phyloP scores from a whole-genome alignment of 2,797 vertebrate species.

The Urosaurus nigricauda region DNA sequence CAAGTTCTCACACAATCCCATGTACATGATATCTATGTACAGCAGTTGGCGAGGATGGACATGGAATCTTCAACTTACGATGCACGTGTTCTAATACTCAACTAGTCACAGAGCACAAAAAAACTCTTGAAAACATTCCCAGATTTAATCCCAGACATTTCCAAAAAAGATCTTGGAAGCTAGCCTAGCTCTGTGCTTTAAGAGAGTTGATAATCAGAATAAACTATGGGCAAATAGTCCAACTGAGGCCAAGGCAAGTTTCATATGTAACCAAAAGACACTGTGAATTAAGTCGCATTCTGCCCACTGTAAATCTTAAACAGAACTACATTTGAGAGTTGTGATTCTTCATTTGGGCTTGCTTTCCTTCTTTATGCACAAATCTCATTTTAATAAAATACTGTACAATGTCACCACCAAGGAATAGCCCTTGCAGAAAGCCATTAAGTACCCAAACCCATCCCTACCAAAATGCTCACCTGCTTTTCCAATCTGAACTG shows the following conservation, averaged over 20 bases:
- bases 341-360: not conserved
- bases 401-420: no score
- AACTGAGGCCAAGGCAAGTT: not conserved
- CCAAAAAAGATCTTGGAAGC: not conserved
- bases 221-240: not conserved
- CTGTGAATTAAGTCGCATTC: not conserved
- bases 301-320: not conserved
- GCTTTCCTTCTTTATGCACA: not conserved
- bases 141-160: not conserved
- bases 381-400: not conserved
- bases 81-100: not conserved
- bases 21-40: not conserved
- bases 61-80: not conserved
- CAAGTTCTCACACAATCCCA: not conserved
- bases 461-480: slow-evolving; percentile 78
- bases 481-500: slow-evolving; percentile 96
- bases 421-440: not conserved
- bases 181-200: not conserved
- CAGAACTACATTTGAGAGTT: not conserved
- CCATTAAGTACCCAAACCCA: not conserved
- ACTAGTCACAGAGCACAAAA: not conserved
- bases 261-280: not conserved
- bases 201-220: not conserved
- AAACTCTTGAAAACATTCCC: not conserved
- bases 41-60: not conserved